Percentiles rank a stretch among this genome's conserved stretches.
Conservation (phyloP, 2,888 invertebrate species). For the Pollenia labialis region DNA sequence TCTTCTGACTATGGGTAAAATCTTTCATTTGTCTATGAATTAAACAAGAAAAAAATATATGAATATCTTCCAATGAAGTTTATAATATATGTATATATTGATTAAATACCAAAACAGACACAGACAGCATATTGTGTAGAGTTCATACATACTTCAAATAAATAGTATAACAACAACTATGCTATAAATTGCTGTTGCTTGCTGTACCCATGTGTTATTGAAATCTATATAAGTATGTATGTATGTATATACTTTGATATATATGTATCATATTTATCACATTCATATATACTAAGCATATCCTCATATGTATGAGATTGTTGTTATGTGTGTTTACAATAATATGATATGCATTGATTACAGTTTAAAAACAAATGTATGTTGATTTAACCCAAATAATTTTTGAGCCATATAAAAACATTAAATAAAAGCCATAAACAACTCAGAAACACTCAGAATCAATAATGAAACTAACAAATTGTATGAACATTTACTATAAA, state of each 20-base stretch:
- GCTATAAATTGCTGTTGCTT: background rate
- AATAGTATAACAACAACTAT: background rate
- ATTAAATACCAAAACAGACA: conserved; percentile 31
- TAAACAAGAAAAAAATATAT: conserved; percentile 19
- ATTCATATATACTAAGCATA: conserved; percentile 16
- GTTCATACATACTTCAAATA: background rate
- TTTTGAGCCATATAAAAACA: conserved; percentile 70
- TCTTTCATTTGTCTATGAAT: conserved; percentile 22
- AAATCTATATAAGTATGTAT: conserved; percentile 8
- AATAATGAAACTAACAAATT: background rate
- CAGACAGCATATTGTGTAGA: background rate
- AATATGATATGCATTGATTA: conserved; percentile 67
- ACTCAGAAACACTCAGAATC: conserved; percentile 14
- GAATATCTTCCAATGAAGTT: conserved; percentile 24
- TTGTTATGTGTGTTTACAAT: conserved; percentile 9
- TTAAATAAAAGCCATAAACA: conserved; percentile 66
- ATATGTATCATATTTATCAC: background rate
- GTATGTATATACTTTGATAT: background rate
- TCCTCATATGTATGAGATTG: background rate
- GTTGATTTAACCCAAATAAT: conserved; percentile 67
- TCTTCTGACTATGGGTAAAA: conserved; percentile 1
- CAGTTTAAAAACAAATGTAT: conserved; percentile 50
- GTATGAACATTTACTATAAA: background rate
- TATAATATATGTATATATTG: conserved; percentile 42
- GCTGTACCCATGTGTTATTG: background rate